A percentile compares a stretch with the other conserved stretches of the same genome.
phyloP scores from a whole-genome alignment of 2,888 invertebrate genomes.

The Drosophila recens region DNA sequence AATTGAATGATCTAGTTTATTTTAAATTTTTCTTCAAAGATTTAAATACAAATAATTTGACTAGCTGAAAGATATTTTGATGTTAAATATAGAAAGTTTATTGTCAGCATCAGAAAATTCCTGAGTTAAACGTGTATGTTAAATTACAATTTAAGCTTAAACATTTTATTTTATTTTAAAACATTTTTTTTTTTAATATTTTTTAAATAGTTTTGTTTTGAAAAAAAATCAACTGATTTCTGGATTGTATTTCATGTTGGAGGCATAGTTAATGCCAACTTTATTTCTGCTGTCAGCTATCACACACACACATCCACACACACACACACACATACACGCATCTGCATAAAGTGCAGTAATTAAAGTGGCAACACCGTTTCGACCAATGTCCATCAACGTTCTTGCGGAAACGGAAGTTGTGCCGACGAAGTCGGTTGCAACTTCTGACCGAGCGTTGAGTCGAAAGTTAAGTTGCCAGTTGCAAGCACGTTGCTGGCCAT shows the following conservation, averaged over 20 bases:
- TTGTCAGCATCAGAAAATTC: no score
- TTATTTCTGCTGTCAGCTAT: slow-evolving; percentile 9
- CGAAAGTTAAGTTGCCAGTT: slow-evolving; percentile 45
- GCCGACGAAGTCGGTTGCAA: slow-evolving; percentile 10
- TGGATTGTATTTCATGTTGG: not conserved
- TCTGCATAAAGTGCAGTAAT: slow-evolving; percentile 43
- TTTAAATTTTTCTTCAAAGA: no score
- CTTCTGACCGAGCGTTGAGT: slow-evolving; percentile 18
- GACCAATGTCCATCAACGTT: slow-evolving; percentile 44
- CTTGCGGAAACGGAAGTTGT: slow-evolving; percentile 41
- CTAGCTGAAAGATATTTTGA: no score
- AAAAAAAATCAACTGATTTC: no score
- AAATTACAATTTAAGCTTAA: no score
- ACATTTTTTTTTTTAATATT: no score
- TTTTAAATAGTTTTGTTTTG: no score
- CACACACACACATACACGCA: not conserved
- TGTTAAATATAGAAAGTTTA: no score
- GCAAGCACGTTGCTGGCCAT: slow-evolving; percentile 28
- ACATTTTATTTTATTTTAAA: no score
- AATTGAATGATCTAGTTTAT: no score
- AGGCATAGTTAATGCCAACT: slow-evolving; percentile 13
- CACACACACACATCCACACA: not conserved
- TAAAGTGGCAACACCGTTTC: slow-evolving; percentile 54
- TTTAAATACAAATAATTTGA: no score
- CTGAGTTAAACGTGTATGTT: no score